A percentile compares a stretch with the other conserved stretches of the same genome.
phyloP scores from a whole-genome alignment of 2,888 invertebrate species.

The Ceraclea dissimilis region DNA sequence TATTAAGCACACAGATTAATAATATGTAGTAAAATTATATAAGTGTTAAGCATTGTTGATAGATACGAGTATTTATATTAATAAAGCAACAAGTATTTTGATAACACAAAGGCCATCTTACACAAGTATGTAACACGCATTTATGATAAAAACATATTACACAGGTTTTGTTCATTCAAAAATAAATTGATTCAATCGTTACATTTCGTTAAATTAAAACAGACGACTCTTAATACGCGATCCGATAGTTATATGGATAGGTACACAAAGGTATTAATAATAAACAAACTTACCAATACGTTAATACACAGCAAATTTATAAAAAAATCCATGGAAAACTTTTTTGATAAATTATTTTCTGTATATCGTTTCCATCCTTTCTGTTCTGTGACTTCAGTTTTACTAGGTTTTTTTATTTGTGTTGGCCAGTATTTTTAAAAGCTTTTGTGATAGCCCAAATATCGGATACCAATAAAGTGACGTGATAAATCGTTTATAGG shows the following conservation, averaged over 20 bases:
- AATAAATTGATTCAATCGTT: constrained; percentile 2
- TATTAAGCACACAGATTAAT: too few species aligned
- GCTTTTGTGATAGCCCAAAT: too few species aligned
- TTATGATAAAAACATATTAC: constrained; percentile 6
- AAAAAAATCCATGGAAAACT: too few species aligned
- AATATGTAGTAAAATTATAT: too few species aligned
- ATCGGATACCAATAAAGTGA: constrained; percentile 8
- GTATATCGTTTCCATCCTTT: too few species aligned
- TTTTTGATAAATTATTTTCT: too few species aligned
- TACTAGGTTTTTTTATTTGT: too few species aligned
- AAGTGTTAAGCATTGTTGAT: too few species aligned
- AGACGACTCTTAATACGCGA: constrained; percentile 6
- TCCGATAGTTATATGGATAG: constrained; percentile 5
- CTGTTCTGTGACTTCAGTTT: too few species aligned
- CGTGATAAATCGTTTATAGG: constrained; percentile 7
- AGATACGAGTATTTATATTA: too few species aligned
- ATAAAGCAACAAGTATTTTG: background rate
- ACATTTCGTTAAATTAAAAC: constrained; percentile 13
- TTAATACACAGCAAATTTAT: too few species aligned
- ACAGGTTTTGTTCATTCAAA: background rate
- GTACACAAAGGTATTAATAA: background rate
- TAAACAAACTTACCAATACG: background rate
- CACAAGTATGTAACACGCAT: constrained; percentile 7
- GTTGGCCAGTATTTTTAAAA: too few species aligned
- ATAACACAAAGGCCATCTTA: constrained; percentile 7